Conservation (phyloP, 2,888 invertebrate species). For the Himalopsyche kuldschensis region DNA sequence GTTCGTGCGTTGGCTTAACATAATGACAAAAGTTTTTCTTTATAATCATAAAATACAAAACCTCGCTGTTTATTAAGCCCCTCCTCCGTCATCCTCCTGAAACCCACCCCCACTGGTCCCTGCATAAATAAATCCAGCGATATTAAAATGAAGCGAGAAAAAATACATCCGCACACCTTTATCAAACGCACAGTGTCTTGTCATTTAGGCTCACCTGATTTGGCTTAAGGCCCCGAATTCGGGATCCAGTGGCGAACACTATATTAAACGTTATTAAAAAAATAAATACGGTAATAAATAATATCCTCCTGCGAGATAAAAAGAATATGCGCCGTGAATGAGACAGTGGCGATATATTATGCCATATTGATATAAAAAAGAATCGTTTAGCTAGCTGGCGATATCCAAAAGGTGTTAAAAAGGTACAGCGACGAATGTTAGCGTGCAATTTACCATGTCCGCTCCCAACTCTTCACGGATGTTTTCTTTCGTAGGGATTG, state of each 20-base stretch:
- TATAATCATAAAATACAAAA: not conserved
- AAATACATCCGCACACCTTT: not conserved
- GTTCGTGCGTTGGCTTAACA: not conserved
- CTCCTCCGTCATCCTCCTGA: not conserved
- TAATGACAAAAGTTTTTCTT: not conserved
- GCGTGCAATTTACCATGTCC: too few species aligned
- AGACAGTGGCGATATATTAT: too few species aligned
- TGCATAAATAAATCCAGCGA: not conserved
- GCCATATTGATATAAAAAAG: too few species aligned
- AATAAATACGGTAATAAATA: too few species aligned
- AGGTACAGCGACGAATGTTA: too few species aligned
- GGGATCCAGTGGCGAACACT: not conserved
- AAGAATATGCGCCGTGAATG: too few species aligned
- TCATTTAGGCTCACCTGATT: not conserved
- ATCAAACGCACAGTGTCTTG: not conserved
- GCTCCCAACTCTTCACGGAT: too few species aligned
- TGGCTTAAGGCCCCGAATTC: not conserved
- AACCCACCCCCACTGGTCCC: too few species aligned
- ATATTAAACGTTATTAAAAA: not conserved
- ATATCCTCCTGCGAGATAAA: too few species aligned
- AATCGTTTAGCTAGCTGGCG: too few species aligned
- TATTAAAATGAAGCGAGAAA: not conserved
- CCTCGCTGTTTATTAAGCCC: not conserved
- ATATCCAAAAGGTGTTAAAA: too few species aligned
- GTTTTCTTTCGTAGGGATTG: too few species aligned